These are phyloP conservation scores for Heliopora coerulea DNA, from an alignment of 92 coral and sea anemone species.

Conservation along the genomic window DNA sequence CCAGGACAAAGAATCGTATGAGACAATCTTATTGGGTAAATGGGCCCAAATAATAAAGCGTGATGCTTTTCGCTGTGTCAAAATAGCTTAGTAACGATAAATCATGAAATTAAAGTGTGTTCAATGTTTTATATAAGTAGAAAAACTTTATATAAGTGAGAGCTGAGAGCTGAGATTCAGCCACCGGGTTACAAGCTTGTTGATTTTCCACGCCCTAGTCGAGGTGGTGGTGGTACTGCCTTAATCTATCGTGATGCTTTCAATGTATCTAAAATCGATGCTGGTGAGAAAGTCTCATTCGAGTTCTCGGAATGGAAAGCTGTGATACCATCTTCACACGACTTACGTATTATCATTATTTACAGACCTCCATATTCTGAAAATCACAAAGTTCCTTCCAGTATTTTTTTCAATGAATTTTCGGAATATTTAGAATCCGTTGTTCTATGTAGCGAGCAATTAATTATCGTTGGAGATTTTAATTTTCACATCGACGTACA, in stretches of 20 bases:
- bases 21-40: too few relatives aligned
- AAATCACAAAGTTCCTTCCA: constrained; percentile 34
- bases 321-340: neutral
- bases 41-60: too few relatives aligned
- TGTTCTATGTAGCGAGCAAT: constrained; percentile 39
- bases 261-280: constrained; percentile 6
- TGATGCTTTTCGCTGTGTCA: too few relatives aligned
- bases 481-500: constrained; percentile 19
- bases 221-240: constrained; percentile 48
- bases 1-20: too few relatives aligned
- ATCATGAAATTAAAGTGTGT: too few relatives aligned
- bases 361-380: constrained; percentile 44
- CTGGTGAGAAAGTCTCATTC: constrained; percentile 14
- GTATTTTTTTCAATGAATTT: constrained; percentile 16
- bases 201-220: constrained; percentile 33
- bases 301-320: constrained; percentile 38
- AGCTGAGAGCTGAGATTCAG: constrained; percentile 25
- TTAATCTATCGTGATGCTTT: neutral
- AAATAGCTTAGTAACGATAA: too few relatives aligned
- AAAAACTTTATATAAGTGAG: too few relatives aligned
- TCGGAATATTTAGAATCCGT: constrained; percentile 19
- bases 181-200: constrained; percentile 47
- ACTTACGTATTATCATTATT: constrained; percentile 16
- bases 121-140: too few relatives aligned
- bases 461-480: constrained; percentile 35